Percentiles rank a stretch among this genome's conserved stretches.
Evolutionary conservation across 2,113 vertebrate genomes (phyloP).

Genomic region (Hyperoodon ampullatus): DNA sequence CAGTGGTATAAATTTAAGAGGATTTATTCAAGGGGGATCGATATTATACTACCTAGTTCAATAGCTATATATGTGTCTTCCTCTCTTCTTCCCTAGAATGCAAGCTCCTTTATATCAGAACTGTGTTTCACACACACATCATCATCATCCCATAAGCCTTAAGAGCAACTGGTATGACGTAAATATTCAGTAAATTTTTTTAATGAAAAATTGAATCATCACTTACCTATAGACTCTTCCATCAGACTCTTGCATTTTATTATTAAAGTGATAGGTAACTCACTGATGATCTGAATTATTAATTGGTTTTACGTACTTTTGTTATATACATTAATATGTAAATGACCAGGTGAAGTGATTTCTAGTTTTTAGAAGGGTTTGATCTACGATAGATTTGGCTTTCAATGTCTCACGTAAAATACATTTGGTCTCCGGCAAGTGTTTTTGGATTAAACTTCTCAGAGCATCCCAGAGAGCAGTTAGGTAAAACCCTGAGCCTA

Average conservation of each 20-base stretch:
- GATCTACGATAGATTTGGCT: background rate
- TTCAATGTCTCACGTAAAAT: background rate
- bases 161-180: background rate
- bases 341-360: background rate
- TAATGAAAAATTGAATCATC: background rate
- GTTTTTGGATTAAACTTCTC: background rate
- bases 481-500: background rate
- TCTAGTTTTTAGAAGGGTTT: conserved; percentile 40
- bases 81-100: background rate
- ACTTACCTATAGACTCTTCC: background rate
- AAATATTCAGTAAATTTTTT: background rate
- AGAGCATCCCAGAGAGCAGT: background rate
- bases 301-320: background rate
- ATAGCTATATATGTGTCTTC: background rate
- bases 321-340: background rate
- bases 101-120: background rate
- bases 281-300: background rate
- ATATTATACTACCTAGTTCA: background rate
- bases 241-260: background rate
- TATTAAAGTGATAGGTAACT: background rate
- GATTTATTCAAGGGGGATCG: background rate
- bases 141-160: background rate
- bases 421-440: background rate
- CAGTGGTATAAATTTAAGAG: background rate
- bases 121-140: background rate